Percentiles rank a stretch among this genome's conserved stretches.
Conservation (phyloP, 2,797 vertebrate species). For the Sus cebifrons region DNA sequence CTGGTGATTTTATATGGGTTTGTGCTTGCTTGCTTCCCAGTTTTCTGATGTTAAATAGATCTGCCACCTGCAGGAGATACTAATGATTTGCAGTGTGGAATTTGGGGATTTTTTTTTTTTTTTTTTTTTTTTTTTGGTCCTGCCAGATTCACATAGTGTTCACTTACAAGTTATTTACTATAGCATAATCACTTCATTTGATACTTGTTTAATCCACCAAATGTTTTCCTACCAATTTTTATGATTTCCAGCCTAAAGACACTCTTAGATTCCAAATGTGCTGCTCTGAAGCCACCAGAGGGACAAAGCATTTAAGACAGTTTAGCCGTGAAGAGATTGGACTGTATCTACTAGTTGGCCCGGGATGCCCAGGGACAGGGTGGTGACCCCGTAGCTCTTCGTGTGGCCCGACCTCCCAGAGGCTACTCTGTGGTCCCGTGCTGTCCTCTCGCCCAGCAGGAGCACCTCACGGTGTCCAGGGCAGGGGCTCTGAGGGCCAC, state of each 20-base stretch:
- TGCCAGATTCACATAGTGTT: neutral
- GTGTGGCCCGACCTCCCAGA: neutral
- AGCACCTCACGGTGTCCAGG: neutral
- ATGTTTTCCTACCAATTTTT: neutral
- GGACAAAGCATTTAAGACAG: neutral
- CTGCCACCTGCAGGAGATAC: neutral
- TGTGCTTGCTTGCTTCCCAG: neutral
- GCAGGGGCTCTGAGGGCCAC: neutral
- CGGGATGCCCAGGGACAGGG: neutral
- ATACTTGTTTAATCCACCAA: neutral
- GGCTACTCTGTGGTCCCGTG: neutral
- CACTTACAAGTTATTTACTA: neutral
- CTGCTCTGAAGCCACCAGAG: neutral
- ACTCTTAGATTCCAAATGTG: neutral
- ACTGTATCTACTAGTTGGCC: neutral
- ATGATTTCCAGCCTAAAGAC: neutral
- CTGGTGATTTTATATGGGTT: neutral
- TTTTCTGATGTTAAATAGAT: neutral
- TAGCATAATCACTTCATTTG: slow-evolving; percentile 25
- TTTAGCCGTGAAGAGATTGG: neutral
- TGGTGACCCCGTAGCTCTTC: accelerated
- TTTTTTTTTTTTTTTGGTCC: neutral
- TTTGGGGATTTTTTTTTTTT: neutral
- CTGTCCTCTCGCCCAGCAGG: neutral
- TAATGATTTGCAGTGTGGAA: neutral